Evolutionary conservation across 1,140 invertebrate species (phyloP).

Genomic region (Belonocnema kinseyi): DNA sequence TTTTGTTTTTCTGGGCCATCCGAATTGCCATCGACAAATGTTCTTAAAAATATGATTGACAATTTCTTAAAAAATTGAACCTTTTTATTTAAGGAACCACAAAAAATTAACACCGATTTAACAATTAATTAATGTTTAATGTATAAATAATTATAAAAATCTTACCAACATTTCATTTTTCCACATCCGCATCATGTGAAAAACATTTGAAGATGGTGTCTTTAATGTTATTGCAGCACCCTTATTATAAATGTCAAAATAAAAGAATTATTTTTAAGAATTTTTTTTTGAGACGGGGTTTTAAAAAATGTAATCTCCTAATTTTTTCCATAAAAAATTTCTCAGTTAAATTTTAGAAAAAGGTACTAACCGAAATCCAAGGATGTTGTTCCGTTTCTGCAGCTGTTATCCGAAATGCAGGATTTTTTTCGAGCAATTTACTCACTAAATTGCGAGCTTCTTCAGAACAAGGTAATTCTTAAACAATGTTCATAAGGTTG

Average conservation of each 20-base stretch:
- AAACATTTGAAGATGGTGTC: slow-evolving; percentile 35
- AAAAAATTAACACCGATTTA: no score
- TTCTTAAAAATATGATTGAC: no score
- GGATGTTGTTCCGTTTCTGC: slow-evolving; percentile 74
- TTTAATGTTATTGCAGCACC: slow-evolving; percentile 26
- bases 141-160: not conserved
- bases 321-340: no score
- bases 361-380: slow-evolving; percentile 70
- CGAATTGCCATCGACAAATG: no score
- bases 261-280: not conserved
- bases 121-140: no score
- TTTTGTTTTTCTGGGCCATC: no score
- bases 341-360: not conserved
- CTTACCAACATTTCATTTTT: slow-evolving; percentile 44
- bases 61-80: no score
- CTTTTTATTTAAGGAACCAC: no score
- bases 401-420: slow-evolving; percentile 76
- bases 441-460: slow-evolving; percentile 70
- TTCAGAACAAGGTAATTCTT: slow-evolving; percentile 44
- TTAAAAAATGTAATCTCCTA: no score
- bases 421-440: slow-evolving; percentile 74
- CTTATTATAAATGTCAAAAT: slow-evolving; percentile 31
- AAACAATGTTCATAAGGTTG: slow-evolving; percentile 22
- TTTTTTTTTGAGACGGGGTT: no score
- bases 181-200: slow-evolving; percentile 46